Base-by-base conservation (phyloP, 2,113 vertebrate species). In the Alces alces region DNA sequence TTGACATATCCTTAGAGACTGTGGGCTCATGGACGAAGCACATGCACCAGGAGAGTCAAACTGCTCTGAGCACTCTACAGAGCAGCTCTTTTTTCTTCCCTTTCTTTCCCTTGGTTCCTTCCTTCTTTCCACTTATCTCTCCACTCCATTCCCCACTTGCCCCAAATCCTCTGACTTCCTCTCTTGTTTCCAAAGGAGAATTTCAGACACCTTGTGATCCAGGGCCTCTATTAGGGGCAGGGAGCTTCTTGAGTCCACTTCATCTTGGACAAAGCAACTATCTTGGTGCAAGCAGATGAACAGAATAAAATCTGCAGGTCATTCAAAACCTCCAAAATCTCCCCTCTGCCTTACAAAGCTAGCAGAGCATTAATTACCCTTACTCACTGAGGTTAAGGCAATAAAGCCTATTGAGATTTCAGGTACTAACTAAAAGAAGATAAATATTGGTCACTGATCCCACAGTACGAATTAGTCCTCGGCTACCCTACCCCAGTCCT, bases 61-160 rank as follows among this genome's bases (percentile, higher is more conserved):
- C 3, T 21, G 76, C 25, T 10, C 1, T 0, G 43, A 60, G 8
- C 5, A 0, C 43, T 89, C 61, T 55, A 52, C 60, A n/a, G 1
- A 73, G 88, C 8, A 33, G 15, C 21, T 15, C 21, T 23, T 82
- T 88, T 27, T 94, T 6, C 61, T 84, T 90, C 79, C 45, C 12
- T 84, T 96, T 96, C 79, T 92, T 80, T 55, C n/a, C 58, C 58
- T 52, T 88, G 13, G 33, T 93, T 73, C 93, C 60, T 96, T 97
- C 95, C 92, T 85, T 66, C 54, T 84, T 30, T 16, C 4, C 28
- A 27, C 89, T 96, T 96, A 97, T 96, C 95, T 96, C 86, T 57
- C 33, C 52, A n/a, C 78, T 91, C 58, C 28, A 17, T 47, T 93
- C 57, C 36, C 52, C 21, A 73, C 52, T 64, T 61, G 45, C 52